Base-by-base conservation (phyloP, 2,888 invertebrate genomes). In the Lysandra bellargus region DNA sequence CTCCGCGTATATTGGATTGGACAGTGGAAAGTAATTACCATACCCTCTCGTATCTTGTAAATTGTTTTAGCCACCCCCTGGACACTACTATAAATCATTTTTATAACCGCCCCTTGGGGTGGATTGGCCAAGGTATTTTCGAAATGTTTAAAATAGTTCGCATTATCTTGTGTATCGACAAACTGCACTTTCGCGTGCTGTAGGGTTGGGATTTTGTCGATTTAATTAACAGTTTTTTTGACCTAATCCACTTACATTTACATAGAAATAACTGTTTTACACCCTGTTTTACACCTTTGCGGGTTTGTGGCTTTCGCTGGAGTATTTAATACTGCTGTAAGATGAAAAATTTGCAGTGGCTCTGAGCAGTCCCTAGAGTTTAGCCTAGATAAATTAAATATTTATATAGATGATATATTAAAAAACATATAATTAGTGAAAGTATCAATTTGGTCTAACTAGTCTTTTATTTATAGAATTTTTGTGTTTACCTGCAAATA, bases 41-140 rank as follows among this genome's bases (percentile, higher is more conserved):
- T 82, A 86, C 87, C 85, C 86, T 83, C 81, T 81, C 82, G 86
- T 85, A 85, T 87, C 86, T 88, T 88, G 89, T 89, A 92, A 93
- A 93, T 94, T 92, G 92, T 94, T 94, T 93, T 90, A 88, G 86
- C 90, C 92, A 93, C 92, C 89, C 86, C 87, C 88, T 91, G 92
- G 93, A 91, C 92, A 91, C 91, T 88, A 87, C 86, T 86, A 93
- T 94, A 93, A 94, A 94, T 94, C 93, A 93, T 92, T 92, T 93
- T 93, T 93, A 92, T 91, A 90, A 90, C 89, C 82, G 82, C 85
- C 85, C 85, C 85, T 82, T 87, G 88, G 88, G 88, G 88, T 91
- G 90, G 90, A 83, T 85, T 86, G 84, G 86, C 85, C 83, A 61
- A 78, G 85, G 83, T 86, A 85, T 88, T 86, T 88, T 87, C 85